Base-by-base conservation (phyloP, 2,888 invertebrate species). In the Xanthostigma xanthostigma region DNA sequence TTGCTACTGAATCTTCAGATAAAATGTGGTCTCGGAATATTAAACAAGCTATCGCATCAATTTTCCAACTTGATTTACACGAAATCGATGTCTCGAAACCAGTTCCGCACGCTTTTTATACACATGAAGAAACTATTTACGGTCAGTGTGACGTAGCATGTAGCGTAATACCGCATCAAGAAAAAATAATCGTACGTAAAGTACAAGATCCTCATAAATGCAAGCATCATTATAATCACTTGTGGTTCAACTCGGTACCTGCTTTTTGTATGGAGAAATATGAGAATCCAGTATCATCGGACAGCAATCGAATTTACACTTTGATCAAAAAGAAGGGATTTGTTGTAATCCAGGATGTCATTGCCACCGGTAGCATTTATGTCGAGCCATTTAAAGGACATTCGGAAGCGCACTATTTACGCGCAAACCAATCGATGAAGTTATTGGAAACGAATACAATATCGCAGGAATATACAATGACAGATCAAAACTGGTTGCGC, bases 31-130 rank as follows among this genome's bases (percentile, higher is more conserved):
- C 66, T 2, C 56, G 57, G 37, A 70, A 71, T 50, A 62, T 70
- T 43, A 70, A 70, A 51, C 61, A 64, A 47, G 65, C 65, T 2
- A 60, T 70, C 14, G 66, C 62, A 1, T 61, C 64, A n/a, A 59
- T 66, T 54, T 52, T 71, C 37, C 68, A 69, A 52, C 39, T 70
- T 44, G 65, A 70, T 41, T 50, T 61, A 43, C 44, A 50, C 11
- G 54, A 58, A 8, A 46, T 65, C 3, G 48, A 59, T 3, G 51
- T 53, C 2, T 48, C 55, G 1, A 53, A 55, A 8, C 55, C 53
- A 3, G 27, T 27, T 43, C 53, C 60, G 3, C 60, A 60, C 12
- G 58, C 58, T 40, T 67, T 64, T 54, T 40, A 57, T 6, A 54
- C 57, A 5, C 51, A 56, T 12, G 66, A 70, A 63, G 64, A 61